Conservation (phyloP, 2,888 invertebrate species). For the Phaedon cochleariae region DNA sequence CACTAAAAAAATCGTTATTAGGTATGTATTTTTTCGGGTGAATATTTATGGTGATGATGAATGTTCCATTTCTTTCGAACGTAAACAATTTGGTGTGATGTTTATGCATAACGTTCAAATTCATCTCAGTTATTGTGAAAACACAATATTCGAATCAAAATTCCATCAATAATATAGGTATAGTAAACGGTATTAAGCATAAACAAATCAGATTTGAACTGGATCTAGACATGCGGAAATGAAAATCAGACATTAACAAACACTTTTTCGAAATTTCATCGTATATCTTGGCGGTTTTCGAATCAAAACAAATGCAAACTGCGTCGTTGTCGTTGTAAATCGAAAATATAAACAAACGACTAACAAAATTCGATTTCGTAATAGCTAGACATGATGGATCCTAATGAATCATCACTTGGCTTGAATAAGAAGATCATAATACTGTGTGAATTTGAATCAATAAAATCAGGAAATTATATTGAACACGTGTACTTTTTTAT, state of each 20-base stretch:
- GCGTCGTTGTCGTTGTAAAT: background rate
- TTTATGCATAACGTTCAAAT: background rate
- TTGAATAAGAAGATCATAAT: too few relatives aligned
- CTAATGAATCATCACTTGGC: background rate
- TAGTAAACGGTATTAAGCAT: too few relatives aligned
- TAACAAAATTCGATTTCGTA: background rate
- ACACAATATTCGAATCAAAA: background rate
- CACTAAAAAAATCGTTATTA: too few relatives aligned
- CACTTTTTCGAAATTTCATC: background rate
- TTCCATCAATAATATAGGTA: background rate
- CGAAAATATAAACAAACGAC: constrained; percentile 9
- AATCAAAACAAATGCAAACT: constrained; percentile 2
- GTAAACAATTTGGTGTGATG: background rate
- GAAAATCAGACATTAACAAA: background rate
- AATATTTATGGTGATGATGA: too few relatives aligned
- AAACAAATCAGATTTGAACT: background rate
- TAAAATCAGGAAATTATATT: too few relatives aligned
- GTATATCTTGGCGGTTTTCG: background rate
- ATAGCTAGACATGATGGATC: background rate
- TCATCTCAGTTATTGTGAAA: background rate
- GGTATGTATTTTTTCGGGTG: too few relatives aligned
- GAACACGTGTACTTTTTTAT: too few relatives aligned
- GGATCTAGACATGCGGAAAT: background rate
- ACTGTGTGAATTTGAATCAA: too few relatives aligned
- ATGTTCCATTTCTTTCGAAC: too few relatives aligned